Evolutionary conservation across 2,113 vertebrate genomes (phyloP), one percentile per base, ranked within the genome.

Genomic region (Psammodynastes pulverulentus): DNA sequence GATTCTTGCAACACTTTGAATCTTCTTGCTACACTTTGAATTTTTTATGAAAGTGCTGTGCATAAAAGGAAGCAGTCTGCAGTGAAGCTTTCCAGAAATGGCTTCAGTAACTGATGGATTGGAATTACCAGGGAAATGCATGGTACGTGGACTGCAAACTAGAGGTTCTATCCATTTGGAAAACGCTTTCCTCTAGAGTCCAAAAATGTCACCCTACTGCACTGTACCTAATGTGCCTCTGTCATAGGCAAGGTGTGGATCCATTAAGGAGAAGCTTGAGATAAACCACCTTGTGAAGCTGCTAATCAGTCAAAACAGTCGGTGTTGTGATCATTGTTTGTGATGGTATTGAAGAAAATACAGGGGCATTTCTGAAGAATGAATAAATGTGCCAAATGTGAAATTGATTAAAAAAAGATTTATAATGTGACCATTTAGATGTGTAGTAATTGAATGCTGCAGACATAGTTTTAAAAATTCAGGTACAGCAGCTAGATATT

Each of bases 1-100:
- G 94, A 97, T 99, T 97, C 98, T 99, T 95, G 99, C 99, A 88
- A 99, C 99, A 0, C 98, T 99, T 93, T 99, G 98, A 99, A 95
- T 94, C 87, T 95, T 91, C 86, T 0, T 3, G 99, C 99, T 89
- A 99, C 99, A 0, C 98, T 99, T 93, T 99, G 98, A 99, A 95
- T 94, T 87, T 95, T 91, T 85, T 0, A 79, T 1, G 79, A 90
- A 84, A 85, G 92, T 53, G 87, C 23, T 51, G 86, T 91, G 95
- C 46, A 48, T 67, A 5, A 3, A 91, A 96, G 94, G 90, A 96
- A 89, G 17, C 84, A 34, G 49, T 56, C 45, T 53, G 94, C 54
- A 84, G 72, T 93, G 94, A 90, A 92, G 87, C 93, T 96, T 94
- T 95, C 94, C 58, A 88, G 13, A 92, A 90, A 86, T 54, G 91